A percentile compares a stretch with the other conserved stretches of the same genome.
Conservation (phyloP, 2,797 vertebrate species). For the Sebastes jordani region DNA sequence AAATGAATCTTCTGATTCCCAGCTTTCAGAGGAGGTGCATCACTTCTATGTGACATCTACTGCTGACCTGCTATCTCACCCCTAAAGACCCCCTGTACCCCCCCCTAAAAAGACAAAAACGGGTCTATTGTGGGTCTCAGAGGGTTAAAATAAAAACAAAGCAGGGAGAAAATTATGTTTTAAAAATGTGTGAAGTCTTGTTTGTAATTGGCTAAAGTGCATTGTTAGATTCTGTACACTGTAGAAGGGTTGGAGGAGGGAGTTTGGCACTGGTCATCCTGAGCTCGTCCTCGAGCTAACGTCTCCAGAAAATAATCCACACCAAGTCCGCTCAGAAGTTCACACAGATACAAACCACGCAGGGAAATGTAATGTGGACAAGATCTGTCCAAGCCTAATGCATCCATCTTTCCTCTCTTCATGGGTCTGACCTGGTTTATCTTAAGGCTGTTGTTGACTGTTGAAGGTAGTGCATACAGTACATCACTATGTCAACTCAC, state of each 20-base stretch:
- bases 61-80: too few species aligned
- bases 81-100: too few species aligned
- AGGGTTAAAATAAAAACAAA: background rate
- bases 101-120: too few species aligned
- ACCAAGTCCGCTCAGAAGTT: slow-evolving; percentile 65
- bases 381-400: slow-evolving; percentile 36
- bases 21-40: too few species aligned
- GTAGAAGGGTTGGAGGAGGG: slow-evolving; percentile 5
- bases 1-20: too few species aligned
- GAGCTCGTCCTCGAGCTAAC: slow-evolving; percentile 21
- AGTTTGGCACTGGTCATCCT: slow-evolving; percentile 52
- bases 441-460: background rate
- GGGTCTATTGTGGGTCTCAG: background rate
- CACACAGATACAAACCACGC: slow-evolving; percentile 74
- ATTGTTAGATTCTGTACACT: slow-evolving; percentile 74
- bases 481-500: slow-evolving; percentile 1
- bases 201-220: slow-evolving; percentile 82
- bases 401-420: slow-evolving; percentile 59
- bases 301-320: slow-evolving; percentile 60
- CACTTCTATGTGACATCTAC: too few species aligned
- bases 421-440: background rate
- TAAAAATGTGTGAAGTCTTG: slow-evolving; percentile 41
- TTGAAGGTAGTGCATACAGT: slow-evolving; percentile 7
- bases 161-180: background rate
- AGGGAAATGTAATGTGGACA: slow-evolving; percentile 15